A percentile compares a stretch with the other conserved stretches of the same genome.
phyloP scores from a whole-genome alignment of 2,888 invertebrate species.

The Halocaridina rubra region DNA sequence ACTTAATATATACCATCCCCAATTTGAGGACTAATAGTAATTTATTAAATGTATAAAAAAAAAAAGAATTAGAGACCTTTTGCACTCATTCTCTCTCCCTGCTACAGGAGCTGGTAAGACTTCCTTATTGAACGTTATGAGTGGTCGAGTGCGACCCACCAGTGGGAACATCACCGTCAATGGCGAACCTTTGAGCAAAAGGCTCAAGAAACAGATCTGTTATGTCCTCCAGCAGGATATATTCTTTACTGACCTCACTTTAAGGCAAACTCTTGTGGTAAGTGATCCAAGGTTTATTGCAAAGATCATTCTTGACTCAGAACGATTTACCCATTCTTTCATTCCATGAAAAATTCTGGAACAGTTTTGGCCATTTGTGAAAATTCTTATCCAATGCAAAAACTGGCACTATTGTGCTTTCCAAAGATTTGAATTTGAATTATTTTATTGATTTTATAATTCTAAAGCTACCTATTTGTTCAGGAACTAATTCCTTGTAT shows the following conservation, averaged over 20 bases:
- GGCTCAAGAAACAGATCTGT: constrained; percentile 81
- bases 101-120: constrained; percentile 79
- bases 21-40: background rate
- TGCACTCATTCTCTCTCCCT: background rate
- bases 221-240: constrained; percentile 86
- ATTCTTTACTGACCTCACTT: constrained; percentile 82
- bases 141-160: constrained; percentile 76
- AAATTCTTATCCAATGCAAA: too few relatives aligned
- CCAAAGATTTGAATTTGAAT: too few relatives aligned
- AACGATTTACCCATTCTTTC: too few relatives aligned
- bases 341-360: too few relatives aligned
- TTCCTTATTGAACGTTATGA: constrained; percentile 80
- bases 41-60: background rate
- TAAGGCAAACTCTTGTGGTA: constrained; percentile 80
- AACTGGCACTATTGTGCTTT: too few relatives aligned
- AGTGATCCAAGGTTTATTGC: too few relatives aligned
- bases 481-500: too few relatives aligned
- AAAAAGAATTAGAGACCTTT: background rate
- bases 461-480: too few relatives aligned
- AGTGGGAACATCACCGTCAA: constrained; percentile 77
- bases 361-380: too few relatives aligned
- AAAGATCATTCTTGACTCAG: background rate
- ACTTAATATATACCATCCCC: background rate
- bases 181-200: constrained; percentile 76
- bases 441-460: too few relatives aligned